phyloP scores from a whole-genome alignment of 2,113 vertebrate genomes.

The Kobus ellipsiprymnus region DNA sequence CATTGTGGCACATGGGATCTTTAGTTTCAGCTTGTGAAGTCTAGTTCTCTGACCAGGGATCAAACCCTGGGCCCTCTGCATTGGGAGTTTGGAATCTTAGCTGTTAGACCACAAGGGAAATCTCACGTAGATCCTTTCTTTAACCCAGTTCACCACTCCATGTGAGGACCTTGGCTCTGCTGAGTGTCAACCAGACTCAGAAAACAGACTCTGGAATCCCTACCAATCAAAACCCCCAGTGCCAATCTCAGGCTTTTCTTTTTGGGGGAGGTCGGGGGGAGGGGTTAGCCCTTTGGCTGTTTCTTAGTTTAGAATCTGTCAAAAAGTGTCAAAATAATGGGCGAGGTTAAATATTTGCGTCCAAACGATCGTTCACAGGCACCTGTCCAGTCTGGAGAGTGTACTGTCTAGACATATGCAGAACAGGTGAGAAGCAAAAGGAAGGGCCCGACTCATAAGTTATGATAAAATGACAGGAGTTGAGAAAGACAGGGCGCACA shows the following conservation, averaged over 20 bases:
- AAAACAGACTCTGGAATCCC: not conserved
- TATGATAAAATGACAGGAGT: not conserved
- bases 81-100: not conserved
- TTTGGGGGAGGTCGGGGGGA: fast-evolving
- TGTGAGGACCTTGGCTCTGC: not conserved
- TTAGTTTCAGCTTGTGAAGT: not conserved
- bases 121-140: not conserved
- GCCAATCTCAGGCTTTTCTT: not conserved
- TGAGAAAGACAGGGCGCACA: not conserved
- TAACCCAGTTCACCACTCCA: not conserved
- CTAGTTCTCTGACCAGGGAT: not conserved
- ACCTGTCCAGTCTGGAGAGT: not conserved
- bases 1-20: not conserved
- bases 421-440: not conserved
- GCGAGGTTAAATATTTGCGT: not conserved
- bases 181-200: not conserved
- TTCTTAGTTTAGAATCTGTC: conserved; percentile 22
- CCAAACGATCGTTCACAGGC: not conserved
- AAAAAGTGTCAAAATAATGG: not conserved
- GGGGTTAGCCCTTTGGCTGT: not conserved
- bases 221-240: not conserved
- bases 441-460: not conserved
- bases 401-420: not conserved
- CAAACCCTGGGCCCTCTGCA: not conserved
- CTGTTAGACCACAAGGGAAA: not conserved